A percentile compares a stretch with the other conserved stretches of the same genome.
These are phyloP conservation scores for Chrysogorgia sp. DNA, from an alignment of 92 coral and sea anemone genomes.

Conservation along the genomic window DNA sequence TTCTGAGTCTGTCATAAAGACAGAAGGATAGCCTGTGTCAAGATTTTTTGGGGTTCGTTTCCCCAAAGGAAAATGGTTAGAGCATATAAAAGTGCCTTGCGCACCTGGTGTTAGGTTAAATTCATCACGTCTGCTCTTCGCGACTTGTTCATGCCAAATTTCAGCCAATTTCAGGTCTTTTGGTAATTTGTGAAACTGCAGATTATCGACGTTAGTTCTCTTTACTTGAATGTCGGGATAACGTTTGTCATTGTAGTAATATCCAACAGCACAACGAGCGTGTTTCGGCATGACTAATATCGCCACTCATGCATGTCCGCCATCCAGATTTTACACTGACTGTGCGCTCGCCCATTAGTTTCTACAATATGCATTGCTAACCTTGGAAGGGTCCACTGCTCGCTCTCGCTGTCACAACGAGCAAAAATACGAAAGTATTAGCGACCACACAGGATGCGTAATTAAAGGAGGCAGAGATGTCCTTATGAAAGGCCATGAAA, in stretches of 20 bases:
- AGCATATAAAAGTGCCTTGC: constrained; percentile 43
- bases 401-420: no score
- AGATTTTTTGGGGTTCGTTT: constrained; percentile 54
- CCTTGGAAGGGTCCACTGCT: no score
- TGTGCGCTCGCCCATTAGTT: background rate
- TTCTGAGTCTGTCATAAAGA: constrained; percentile 57
- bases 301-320: background rate
- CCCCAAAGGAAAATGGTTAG: constrained; percentile 34
- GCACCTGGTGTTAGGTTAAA: constrained; percentile 45
- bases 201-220: constrained; percentile 11
- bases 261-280: constrained; percentile 53
- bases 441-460: no score
- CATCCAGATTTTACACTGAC: background rate
- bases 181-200: constrained; percentile 39
- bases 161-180: constrained; percentile 22
- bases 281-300: constrained; percentile 22
- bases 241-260: constrained; percentile 44
- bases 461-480: no score
- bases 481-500: no score
- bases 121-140: constrained; percentile 36
- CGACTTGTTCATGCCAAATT: constrained; percentile 50
- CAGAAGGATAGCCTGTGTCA: constrained; percentile 57
- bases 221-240: constrained; percentile 32
- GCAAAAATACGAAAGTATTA: no score
- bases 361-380: no score